Evolutionary conservation across 2,113 vertebrate genomes (phyloP).

Genomic region (Plotosus lineatus): DNA sequence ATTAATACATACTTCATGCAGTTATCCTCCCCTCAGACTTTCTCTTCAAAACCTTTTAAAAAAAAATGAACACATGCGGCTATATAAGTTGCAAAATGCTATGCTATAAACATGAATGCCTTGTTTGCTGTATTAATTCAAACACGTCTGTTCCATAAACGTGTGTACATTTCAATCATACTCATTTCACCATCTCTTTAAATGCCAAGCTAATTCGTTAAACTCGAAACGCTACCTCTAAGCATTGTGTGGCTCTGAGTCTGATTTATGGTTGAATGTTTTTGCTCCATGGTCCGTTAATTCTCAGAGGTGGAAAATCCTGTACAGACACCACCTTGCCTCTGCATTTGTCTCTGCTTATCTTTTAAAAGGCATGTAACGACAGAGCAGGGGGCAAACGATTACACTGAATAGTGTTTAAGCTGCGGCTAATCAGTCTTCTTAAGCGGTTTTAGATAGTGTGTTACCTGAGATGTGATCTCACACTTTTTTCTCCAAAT

Average conservation of each 20-base stretch:
- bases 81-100: not conserved
- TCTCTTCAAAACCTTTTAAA: not conserved
- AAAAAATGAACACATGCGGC: not conserved
- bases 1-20: no score
- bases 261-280: slow-evolving; percentile 1
- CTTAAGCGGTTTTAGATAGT: not conserved
- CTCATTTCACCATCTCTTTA: not conserved
- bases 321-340: not conserved
- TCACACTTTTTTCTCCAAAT: not conserved
- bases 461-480: slow-evolving; percentile 7
- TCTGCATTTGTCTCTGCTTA: not conserved
- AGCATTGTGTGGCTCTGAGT: no score
- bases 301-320: not conserved
- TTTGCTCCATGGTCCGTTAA: not conserved
- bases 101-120: not conserved
- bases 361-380: not conserved
- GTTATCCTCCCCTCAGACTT: not conserved
- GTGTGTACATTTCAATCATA: not conserved
- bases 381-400: not conserved
- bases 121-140: not conserved
- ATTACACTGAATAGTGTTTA: not conserved
- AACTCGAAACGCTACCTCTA: not conserved
- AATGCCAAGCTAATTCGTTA: not conserved
- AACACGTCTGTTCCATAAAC: not conserved
- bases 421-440: not conserved